Evolutionary conservation across 2,113 vertebrate species (phyloP).

Genomic region (Ameiurus melas): DNA sequence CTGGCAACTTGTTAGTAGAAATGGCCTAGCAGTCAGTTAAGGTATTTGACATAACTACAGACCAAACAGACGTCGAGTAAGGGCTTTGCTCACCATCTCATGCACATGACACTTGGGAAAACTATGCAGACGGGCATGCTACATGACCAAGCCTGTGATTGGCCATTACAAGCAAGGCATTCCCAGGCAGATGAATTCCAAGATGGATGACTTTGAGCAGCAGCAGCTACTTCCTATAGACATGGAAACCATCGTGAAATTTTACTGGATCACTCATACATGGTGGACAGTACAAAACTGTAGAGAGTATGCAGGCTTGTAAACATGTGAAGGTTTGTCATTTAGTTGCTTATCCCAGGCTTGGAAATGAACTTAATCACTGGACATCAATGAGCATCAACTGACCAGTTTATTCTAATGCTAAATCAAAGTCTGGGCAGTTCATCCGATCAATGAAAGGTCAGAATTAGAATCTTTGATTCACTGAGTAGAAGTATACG

Average conservation of each 20-base stretch:
- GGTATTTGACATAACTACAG: neutral
- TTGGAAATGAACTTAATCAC: neutral
- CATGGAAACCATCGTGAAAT: neutral
- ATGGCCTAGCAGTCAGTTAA: neutral
- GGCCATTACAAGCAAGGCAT: neutral
- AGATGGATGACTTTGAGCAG: neutral
- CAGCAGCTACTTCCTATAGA: neutral
- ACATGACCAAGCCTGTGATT: neutral
- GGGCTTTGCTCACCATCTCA: neutral
- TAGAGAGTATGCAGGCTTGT: neutral
- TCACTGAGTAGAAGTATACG: neutral
- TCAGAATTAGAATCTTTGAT: neutral
- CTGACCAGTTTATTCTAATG: neutral
- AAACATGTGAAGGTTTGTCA: neutral
- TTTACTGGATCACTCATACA: neutral
- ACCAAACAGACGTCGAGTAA: neutral
- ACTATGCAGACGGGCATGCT: neutral
- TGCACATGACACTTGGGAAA: neutral
- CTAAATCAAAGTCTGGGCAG: neutral
- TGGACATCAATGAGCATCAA: neutral
- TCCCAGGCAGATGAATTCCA: neutral
- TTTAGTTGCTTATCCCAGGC: neutral
- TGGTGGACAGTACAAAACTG: neutral
- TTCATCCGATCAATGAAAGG: neutral
- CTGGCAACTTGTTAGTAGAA: neutral